Percentiles rank a stretch among this genome's conserved stretches.
Evolutionary conservation across 1,140 invertebrate genomes (phyloP).

Genomic region (Asobara japonica): DNA sequence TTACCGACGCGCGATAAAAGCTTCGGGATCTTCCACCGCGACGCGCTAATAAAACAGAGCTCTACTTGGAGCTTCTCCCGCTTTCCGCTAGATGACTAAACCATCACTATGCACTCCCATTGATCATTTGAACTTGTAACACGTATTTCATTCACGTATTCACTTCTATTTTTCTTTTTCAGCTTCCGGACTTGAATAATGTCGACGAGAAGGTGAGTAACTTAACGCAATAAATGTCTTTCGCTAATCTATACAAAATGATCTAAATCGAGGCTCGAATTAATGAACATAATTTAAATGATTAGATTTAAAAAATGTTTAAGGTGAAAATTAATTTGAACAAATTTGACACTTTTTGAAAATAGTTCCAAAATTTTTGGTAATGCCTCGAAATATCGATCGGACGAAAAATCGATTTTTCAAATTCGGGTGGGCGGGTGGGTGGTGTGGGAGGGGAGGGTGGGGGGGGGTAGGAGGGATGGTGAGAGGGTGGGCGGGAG

Average conservation of each 20-base stretch:
- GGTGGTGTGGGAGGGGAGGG: too few relatives aligned
- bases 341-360: too few relatives aligned
- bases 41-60: slow-evolving; percentile 10
- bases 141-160: too few relatives aligned
- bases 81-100: background rate
- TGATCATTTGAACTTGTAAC: too few relatives aligned
- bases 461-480: too few relatives aligned
- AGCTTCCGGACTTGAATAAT: slow-evolving; percentile 59
- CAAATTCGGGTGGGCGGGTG: too few relatives aligned
- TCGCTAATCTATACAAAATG: background rate
- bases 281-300: background rate
- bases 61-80: background rate
- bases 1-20: background rate
- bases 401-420: too few relatives aligned
- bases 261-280: background rate
- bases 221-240: background rate
- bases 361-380: too few relatives aligned
- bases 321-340: too few relatives aligned
- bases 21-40: background rate
- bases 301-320: background rate
- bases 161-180: slow-evolving; percentile 48
- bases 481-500: too few relatives aligned
- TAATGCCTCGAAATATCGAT: too few relatives aligned
- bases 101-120: too few relatives aligned
- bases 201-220: slow-evolving; percentile 61